Evolutionary conservation across 2,888 invertebrate genomes (phyloP).

Genomic region (Diplolepis rosae): DNA sequence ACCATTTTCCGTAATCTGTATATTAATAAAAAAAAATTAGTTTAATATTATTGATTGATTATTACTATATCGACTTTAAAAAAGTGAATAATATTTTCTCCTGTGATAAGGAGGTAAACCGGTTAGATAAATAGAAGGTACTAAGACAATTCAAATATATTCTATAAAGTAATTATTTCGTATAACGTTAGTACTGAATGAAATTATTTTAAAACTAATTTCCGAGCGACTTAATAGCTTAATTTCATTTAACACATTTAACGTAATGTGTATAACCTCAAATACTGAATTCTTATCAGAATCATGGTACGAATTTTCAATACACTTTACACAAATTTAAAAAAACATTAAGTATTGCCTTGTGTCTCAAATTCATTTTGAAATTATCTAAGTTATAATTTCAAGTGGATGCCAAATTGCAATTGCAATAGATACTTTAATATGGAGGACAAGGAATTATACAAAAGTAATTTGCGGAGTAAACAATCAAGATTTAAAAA

Average conservation of each 20-base stretch:
- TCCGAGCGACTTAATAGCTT: background rate
- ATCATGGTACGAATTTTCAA: background rate
- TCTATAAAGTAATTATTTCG: background rate
- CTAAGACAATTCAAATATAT: background rate
- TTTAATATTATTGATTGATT: too few relatives aligned
- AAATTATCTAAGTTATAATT: background rate
- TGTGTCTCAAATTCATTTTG: background rate
- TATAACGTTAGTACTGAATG: background rate
- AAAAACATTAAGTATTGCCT: background rate
- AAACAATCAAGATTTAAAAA: background rate
- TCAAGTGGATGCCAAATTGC: background rate
- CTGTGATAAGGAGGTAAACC: too few relatives aligned
- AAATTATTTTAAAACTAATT: background rate
- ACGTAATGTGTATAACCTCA: background rate
- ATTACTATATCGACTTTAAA: too few relatives aligned
- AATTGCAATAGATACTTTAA: background rate
- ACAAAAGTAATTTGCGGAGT: background rate
- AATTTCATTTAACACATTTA: background rate
- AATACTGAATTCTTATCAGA: background rate
- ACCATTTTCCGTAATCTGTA: slow-evolving; percentile 33
- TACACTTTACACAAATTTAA: background rate
- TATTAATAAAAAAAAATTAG: slow-evolving; percentile 34
- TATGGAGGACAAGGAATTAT: background rate
- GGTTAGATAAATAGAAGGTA: background rate
- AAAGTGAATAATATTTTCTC: too few relatives aligned